A percentile compares a stretch with the other conserved stretches of the same genome.
Evolutionary conservation across 2,888 invertebrate genomes (phyloP).

Genomic region (Hyposoter dolosus): DNA sequence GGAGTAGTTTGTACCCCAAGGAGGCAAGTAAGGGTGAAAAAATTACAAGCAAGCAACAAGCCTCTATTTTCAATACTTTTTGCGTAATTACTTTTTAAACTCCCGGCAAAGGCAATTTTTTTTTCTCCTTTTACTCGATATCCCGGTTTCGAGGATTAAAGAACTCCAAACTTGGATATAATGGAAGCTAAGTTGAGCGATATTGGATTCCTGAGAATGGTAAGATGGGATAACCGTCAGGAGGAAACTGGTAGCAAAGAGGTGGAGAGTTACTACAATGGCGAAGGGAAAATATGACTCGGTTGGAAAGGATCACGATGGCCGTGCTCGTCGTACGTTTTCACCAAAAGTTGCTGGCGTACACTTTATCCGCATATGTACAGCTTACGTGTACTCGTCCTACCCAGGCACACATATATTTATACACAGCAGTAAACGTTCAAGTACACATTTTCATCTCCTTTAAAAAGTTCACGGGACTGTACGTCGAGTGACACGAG

Average conservation of each 20-base stretch:
- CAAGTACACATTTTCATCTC: conserved; percentile 61
- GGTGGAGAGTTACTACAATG: conserved; percentile 1
- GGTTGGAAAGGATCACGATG: conserved; percentile 31
- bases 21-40: too few relatives aligned
- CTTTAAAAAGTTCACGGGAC: conserved; percentile 53
- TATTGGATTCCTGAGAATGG: conserved; percentile 51
- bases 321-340: conserved; percentile 47
- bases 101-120: neutral
- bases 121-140: neutral
- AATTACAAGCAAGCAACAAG: too few relatives aligned
- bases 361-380: conserved; percentile 16
- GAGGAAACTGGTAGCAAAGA: conserved; percentile 37
- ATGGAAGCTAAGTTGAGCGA: conserved; percentile 32
- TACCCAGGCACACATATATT: conserved; percentile 14
- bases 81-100: neutral
- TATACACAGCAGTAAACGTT: conserved; percentile 27
- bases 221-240: conserved; percentile 31
- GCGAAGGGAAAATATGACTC: conserved; percentile 31
- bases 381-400: neutral
- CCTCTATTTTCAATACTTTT: neutral
- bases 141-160: neutral
- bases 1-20: too few relatives aligned
- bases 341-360: conserved; percentile 23
- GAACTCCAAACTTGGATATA: neutral
- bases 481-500: conserved; percentile 33